Evolutionary conservation across 1,140 invertebrate genomes (phyloP).

Genomic region (Mizuhopecten yessoensis): DNA sequence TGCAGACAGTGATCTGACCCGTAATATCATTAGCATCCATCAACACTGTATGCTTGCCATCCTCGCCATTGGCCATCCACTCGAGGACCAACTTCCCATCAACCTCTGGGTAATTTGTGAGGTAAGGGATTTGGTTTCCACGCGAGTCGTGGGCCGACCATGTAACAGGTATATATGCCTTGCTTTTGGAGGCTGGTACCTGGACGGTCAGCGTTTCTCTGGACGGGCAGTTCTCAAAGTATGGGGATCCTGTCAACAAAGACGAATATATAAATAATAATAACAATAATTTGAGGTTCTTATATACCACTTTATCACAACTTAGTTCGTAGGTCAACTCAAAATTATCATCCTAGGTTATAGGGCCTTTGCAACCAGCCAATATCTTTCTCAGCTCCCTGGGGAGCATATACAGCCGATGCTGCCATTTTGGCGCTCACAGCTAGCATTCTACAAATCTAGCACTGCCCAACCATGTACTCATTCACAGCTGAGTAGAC

Average conservation of each 20-base stretch:
- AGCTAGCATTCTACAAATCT: no score
- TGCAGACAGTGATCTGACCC: neutral
- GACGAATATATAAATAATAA: no score
- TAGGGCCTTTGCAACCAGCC: no score
- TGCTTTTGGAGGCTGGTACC: slow-evolving; percentile 61
- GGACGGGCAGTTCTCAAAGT: slow-evolving; percentile 70
- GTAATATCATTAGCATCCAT: slow-evolving; percentile 33
- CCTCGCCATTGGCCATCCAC: slow-evolving; percentile 62
- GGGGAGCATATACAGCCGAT: no score
- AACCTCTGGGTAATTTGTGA: slow-evolving; percentile 61
- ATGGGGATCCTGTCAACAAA: slow-evolving; percentile 61
- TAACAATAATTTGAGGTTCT: no score
- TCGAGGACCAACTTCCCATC: slow-evolving; percentile 61
- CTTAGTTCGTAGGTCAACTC: no score
- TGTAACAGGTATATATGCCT: slow-evolving; percentile 59
- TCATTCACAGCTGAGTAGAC: no score
- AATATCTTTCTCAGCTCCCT: no score
- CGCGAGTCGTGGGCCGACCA: slow-evolving; percentile 66
- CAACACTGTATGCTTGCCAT: slow-evolving; percentile 43
- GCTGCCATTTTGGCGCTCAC: no score
- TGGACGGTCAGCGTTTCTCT: slow-evolving; percentile 58
- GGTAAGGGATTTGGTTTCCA: slow-evolving; percentile 61
- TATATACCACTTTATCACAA: no score
- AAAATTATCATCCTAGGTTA: no score
- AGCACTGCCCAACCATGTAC: no score